Conservation (phyloP, 2,888 invertebrate species). For the Melanotus villosus region DNA sequence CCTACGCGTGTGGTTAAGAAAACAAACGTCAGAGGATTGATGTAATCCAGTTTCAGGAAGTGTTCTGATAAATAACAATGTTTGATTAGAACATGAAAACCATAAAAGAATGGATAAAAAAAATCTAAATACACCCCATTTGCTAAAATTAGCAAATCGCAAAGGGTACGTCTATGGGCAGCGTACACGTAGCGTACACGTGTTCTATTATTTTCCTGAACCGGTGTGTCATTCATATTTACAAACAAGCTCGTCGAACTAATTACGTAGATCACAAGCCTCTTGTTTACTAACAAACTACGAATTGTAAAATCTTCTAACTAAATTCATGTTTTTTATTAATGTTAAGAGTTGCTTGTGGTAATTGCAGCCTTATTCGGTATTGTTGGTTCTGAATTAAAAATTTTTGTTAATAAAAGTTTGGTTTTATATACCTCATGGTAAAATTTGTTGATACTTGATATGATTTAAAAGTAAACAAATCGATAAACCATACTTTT, state of each 20-base stretch:
- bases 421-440: too few species aligned
- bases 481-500: too few species aligned
- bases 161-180: background rate
- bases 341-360: background rate
- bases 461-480: too few species aligned
- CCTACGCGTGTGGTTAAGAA: background rate
- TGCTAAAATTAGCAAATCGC: background rate
- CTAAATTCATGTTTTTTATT: background rate
- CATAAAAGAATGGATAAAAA: background rate
- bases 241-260: conserved; percentile 37
- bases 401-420: too few species aligned
- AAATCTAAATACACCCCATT: background rate
- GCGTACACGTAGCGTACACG: background rate
- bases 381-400: too few species aligned
- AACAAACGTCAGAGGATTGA: background rate
- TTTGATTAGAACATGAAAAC: background rate
- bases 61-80: background rate
- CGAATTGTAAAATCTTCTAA: conserved; percentile 37
- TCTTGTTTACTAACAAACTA: conserved; percentile 42
- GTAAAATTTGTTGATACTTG: too few species aligned
- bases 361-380: too few species aligned
- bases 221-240: conserved; percentile 38
- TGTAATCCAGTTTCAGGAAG: background rate
- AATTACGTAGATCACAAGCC: conserved; percentile 41
- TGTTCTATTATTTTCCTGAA: background rate